A percentile compares a stretch with the other conserved stretches of the same genome.
phyloP scores from a whole-genome alignment of 2,888 invertebrate species.

The Hirtodrosophila alboralis region DNA sequence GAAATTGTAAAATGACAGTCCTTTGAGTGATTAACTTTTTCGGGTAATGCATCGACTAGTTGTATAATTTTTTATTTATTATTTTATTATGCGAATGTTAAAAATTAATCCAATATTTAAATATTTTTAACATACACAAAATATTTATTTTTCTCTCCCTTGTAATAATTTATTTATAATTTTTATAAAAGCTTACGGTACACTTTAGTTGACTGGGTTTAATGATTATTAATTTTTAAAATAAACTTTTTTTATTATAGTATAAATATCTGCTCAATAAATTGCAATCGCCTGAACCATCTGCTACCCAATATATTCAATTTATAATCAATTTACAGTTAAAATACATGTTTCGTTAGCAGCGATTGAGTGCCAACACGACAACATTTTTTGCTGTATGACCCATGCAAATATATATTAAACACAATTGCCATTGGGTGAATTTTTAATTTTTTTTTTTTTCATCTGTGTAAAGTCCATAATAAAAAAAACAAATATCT shows the following conservation, averaged over 20 bases:
- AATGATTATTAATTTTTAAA: slow-evolving; percentile 20
- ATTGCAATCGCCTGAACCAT: slow-evolving; percentile 35
- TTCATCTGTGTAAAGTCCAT: slow-evolving; percentile 31
- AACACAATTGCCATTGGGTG: slow-evolving; percentile 41
- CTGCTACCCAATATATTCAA: slow-evolving; percentile 38
- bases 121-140: too few species aligned
- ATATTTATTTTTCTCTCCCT: too few species aligned
- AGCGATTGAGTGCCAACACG: slow-evolving; percentile 34
- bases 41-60: too few species aligned
- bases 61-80: too few species aligned
- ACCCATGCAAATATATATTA: slow-evolving; percentile 58
- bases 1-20: too few species aligned
- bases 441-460: slow-evolving; percentile 7
- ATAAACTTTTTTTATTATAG: neutral
- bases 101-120: neutral
- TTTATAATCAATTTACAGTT: slow-evolving; percentile 59
- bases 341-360: slow-evolving; percentile 22
- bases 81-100: too few species aligned
- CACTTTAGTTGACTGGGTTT: neutral
- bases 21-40: too few species aligned
- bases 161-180: too few species aligned
- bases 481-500: slow-evolving; percentile 10
- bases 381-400: slow-evolving; percentile 54
- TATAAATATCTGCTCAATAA: slow-evolving; percentile 25
- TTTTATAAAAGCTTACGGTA: too few species aligned